Evolutionary conservation across 2,888 invertebrate species (phyloP).

Genomic region (Allolobophora icterica): DNA sequence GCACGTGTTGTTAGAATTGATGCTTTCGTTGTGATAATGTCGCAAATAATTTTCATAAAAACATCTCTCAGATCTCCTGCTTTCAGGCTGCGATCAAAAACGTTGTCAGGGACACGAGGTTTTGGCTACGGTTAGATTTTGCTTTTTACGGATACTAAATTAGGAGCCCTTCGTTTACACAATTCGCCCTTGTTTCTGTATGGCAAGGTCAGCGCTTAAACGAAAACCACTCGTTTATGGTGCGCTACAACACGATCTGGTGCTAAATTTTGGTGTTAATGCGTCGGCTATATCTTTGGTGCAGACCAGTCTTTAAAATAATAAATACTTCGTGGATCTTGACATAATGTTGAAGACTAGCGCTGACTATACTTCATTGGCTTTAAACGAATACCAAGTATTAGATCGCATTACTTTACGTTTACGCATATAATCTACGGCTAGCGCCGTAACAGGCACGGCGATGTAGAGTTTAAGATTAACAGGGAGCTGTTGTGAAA

Average conservation of each 20-base stretch:
- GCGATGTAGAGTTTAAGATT: too few species aligned
- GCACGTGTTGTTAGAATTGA: neutral
- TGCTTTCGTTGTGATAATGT: neutral
- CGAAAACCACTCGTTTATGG: neutral
- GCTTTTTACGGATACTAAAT: neutral
- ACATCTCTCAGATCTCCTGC: neutral
- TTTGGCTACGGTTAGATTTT: constrained; percentile 8
- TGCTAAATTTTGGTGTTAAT: too few species aligned
- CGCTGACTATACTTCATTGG: too few species aligned
- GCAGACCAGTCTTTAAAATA: too few species aligned
- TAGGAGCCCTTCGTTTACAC: neutral
- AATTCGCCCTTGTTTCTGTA: neutral
- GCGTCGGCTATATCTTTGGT: too few species aligned
- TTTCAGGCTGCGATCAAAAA: constrained; percentile 8
- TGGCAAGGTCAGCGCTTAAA: neutral
- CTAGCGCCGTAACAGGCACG: too few species aligned
- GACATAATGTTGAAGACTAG: too few species aligned
- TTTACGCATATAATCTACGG: neutral
- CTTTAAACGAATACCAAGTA: neutral
- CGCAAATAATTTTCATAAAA: neutral
- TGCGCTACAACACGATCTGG: neutral
- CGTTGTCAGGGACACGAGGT: neutral
- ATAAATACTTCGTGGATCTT: too few species aligned
- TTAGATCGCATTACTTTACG: neutral
- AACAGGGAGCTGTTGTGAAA: too few species aligned